These are phyloP conservation scores for Eleginops maclovinus DNA, from an alignment of 2,113 vertebrate genomes.

Conservation along the genomic window DNA sequence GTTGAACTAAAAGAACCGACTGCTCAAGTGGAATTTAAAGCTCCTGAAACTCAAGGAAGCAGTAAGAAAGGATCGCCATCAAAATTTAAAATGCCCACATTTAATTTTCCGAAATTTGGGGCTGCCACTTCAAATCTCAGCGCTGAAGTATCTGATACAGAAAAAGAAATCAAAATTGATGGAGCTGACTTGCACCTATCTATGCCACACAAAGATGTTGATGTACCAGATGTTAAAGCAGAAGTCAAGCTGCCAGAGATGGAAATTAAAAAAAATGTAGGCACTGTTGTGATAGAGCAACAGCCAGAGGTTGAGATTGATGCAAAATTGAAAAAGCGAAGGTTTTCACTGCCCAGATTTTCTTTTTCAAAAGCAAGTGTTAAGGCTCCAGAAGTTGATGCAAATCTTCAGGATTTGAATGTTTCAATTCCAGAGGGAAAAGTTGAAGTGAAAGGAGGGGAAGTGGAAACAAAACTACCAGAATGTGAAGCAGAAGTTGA, in stretches of 20 bases:
- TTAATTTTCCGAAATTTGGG: conserved; percentile 63
- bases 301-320: conserved; percentile 48
- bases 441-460: conserved; percentile 41
- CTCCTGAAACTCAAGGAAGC: conserved; percentile 13
- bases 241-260: conserved; percentile 30
- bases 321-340: conserved; percentile 68
- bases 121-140: conserved; percentile 11
- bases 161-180: conserved; percentile 42
- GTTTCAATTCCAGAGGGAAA: conserved; percentile 46
- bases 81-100: conserved; percentile 60
- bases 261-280: conserved; percentile 35
- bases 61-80: conserved; percentile 42
- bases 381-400: conserved; percentile 51
- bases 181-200: conserved; percentile 15
- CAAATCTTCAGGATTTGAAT: conserved; percentile 33
- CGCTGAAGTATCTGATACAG: conserved; percentile 9
- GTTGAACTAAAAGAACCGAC: conserved; percentile 25
- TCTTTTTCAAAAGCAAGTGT: conserved; percentile 73
- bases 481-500: conserved; percentile 36
- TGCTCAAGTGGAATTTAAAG: conserved; percentile 38
- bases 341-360: conserved; percentile 70
- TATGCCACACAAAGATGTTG: conserved; percentile 3
- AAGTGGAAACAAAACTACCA: conserved; percentile 30
- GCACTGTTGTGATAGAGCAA: conserved; percentile 36
- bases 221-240: conserved; percentile 22